Evolutionary conservation across 2,888 invertebrate species (phyloP).

Genomic region (Psococerastis gibbosa): DNA sequence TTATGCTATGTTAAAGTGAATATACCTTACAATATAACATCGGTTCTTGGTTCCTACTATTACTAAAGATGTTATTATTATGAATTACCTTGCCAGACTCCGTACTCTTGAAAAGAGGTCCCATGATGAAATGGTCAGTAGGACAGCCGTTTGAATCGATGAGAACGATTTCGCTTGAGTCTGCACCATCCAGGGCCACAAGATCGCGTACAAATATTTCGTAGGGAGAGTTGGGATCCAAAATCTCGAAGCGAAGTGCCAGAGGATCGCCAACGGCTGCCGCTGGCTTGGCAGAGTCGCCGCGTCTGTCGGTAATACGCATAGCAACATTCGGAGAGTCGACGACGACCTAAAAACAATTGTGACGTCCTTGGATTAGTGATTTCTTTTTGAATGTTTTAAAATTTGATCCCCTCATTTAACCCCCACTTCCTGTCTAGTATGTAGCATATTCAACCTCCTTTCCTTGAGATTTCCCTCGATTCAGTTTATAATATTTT

Average conservation of each 20-base stretch:
- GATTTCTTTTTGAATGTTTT: no score
- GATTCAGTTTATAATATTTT: no score
- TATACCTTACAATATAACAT: no score
- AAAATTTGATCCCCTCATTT: no score
- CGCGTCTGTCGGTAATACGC: constrained; percentile 73
- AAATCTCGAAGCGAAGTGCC: constrained; percentile 77
- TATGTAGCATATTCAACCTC: no score
- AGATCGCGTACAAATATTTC: constrained; percentile 89
- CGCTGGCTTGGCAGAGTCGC: constrained; percentile 64
- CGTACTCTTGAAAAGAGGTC: constrained; percentile 67
- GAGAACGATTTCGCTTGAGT: constrained; percentile 78
- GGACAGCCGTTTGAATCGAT: constrained; percentile 86
- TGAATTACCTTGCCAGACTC: constrained; percentile 53
- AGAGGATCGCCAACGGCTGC: constrained; percentile 87
- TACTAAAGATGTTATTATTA: neutral
- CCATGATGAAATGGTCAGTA: constrained; percentile 87
- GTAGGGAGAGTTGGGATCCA: constrained; percentile 83
- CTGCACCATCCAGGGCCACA: constrained; percentile 86
- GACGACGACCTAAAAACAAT: constrained; percentile 47
- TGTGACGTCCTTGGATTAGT: no score
- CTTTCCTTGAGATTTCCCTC: no score
- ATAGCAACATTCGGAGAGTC: constrained; percentile 90
- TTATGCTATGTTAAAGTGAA: no score
- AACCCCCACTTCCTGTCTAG: no score
- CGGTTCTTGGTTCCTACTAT: no score